Conservation (phyloP, 2,797 vertebrate species). For the Pteropus rufus region DNA sequence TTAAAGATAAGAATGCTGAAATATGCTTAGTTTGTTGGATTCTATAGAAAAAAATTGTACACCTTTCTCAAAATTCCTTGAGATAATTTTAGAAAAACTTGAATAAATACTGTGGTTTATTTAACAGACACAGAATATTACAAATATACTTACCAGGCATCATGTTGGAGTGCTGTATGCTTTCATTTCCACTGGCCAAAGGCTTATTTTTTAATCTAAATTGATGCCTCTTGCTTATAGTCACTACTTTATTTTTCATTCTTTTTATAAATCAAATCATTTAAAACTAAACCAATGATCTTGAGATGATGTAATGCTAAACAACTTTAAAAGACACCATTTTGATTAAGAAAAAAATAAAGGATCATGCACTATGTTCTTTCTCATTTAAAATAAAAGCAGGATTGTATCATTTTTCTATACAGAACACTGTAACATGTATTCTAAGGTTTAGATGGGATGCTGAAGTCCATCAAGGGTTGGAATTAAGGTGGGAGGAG, state of each 20-base stretch:
- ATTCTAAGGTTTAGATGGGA: not conserved
- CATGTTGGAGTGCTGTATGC: constrained; percentile 39
- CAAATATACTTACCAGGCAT: constrained; percentile 79
- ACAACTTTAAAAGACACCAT: constrained; percentile 41
- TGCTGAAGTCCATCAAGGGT: not conserved
- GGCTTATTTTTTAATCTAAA: constrained; percentile 72
- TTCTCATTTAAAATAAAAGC: constrained; percentile 43
- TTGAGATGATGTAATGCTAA: constrained; percentile 58
- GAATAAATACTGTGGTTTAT: constrained; percentile 1
- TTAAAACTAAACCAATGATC: constrained; percentile 55
- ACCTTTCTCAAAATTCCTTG: constrained; percentile 49
- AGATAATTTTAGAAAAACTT: not conserved
- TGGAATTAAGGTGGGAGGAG: not conserved
- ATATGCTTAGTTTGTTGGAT: not conserved
- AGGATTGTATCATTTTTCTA: constrained; percentile 72
- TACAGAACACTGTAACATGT: constrained; percentile 66
- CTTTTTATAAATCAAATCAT: constrained; percentile 51
- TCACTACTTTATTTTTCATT: constrained; percentile 37
- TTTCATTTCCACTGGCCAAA: constrained; percentile 74
- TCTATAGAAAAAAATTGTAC: constrained; percentile 1
- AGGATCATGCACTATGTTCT: constrained; percentile 73
- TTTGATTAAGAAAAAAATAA: constrained; percentile 59
- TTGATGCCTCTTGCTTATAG: constrained; percentile 48
- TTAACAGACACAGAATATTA: constrained; percentile 34
- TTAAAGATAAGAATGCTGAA: constrained; percentile 34